Base-by-base conservation (phyloP, 2,888 invertebrate species). In the Cordilura impudica region DNA sequence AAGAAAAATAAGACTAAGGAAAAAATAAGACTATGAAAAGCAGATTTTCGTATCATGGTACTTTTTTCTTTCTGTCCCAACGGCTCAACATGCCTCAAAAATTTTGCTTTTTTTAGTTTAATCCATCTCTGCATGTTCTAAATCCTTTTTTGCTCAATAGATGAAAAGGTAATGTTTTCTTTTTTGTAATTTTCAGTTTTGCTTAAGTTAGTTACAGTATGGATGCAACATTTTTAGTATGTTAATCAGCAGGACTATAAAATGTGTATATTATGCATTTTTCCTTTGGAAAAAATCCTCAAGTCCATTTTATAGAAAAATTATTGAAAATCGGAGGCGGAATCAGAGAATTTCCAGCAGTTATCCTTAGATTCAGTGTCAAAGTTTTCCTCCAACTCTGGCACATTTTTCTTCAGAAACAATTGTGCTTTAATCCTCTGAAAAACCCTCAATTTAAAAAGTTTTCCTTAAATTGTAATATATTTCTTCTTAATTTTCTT, bases 61-160 rank as follows among this genome's bases (percentile, higher is more conserved):
- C 8, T 53, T 49, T 23, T 43, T 66, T 43, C n/a, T 31, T 35
- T 54, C 14, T 12, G 19, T 51, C 5, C 14, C n/a, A 47, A 39
- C 47, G n/a, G 76, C 76, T 71, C 76, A 77, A 60, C 66, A 71
- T 54, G 77, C 45, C 71, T 77, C 49, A 77, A 67, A 60, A 53
- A n/a, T 12, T 0, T 45, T 21, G 26, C 19, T 67, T 35, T 21
- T 69, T 26, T 56, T 12, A 39, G 4, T 43, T 23, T 70, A 70
- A 77, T 54, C 71, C 71, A 53, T 18, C 14, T 18, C 43, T 18
- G 45, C 14, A 39, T 49, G 49, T 26, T 14, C 26, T 19, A 61
- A 77, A 72, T 70, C 61, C 66, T 61, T 69, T 78, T 58, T 61
- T 31, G 35, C 75, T 56, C 26, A 70, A 69, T 65, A 18, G 35